Evolutionary conservation across 2,797 vertebrate genomes (phyloP), one percentile per base, ranked within the genome.

Genomic region (Corythornis leucogaster): DNA sequence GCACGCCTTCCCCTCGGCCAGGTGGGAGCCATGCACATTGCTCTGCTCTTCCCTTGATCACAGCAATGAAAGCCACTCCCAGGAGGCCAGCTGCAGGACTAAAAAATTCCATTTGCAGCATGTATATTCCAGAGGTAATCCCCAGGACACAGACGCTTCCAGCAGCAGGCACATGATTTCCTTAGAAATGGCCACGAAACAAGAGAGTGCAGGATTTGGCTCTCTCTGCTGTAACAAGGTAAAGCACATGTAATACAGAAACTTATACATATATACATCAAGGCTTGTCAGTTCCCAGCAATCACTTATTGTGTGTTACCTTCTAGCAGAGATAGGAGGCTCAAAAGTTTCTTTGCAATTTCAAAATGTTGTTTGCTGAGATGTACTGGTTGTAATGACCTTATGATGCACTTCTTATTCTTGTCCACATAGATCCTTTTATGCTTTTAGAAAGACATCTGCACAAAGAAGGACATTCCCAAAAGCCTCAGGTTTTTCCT

Each of bases 21-120:
- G 67, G 59, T 54, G 67, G 77, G 87, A 91, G 58, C 38, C 3
- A 0, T 0, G 1, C 31, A 53, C 1, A 0, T 51, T 77, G 63
- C 11, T 33, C 85, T 6, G 3, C 6, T 59, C 74, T 50, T 85
- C 55, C 31, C 64, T 75, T 21, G 4, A 68, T 43, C 85, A 76
- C 77, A 74, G 59, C 46, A 22, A 13, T 19, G 55, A 79, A 33
- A 83, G 11, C 20, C 43, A 16, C 40, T 80, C 71, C 82, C 14
- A 7, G 66, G 58, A 76, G 26, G 81, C 53, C 76, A 74, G 30
- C 75, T 15, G 14, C 20, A 30, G 61, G 30, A 26, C 62, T 74
- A 30, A 85, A 94, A 85, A 62, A 68, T 70, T 85, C 87, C 57
- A 53, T 57, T 53, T 66, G 13, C 33, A 79, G 46, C 13, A 3